Conservation (phyloP, 2,888 invertebrate species). For the Epirrhoe alternata region DNA sequence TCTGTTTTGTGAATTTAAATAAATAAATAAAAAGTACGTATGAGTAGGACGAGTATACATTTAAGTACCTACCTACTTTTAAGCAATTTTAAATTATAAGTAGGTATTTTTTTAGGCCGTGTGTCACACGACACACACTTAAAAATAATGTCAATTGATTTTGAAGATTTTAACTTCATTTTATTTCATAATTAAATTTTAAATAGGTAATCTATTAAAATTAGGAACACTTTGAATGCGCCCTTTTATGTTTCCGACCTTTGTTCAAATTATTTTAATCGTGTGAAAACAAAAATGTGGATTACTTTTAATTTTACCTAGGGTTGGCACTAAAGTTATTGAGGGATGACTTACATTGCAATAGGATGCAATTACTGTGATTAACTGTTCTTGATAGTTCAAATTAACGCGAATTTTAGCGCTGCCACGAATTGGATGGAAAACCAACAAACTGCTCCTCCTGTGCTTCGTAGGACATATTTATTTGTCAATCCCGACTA, state of each 20-base stretch:
- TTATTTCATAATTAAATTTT: conserved; percentile 23
- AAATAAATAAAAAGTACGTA: no score
- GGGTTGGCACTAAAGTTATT: conserved; percentile 5
- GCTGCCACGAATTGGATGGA: no score
- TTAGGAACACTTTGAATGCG: conserved; percentile 36
- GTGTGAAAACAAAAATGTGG: conserved; percentile 17
- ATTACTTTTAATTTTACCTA: conserved; percentile 18
- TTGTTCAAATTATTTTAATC: conserved; percentile 37
- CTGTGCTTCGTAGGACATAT: no score
- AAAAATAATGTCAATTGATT: conserved; percentile 27
- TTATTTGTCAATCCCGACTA: no score
- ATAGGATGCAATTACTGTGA: no score
- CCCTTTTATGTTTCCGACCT: conserved; percentile 43
- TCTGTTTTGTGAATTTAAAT: no score
- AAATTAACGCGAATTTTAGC: no score
- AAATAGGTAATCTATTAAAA: conserved; percentile 37
- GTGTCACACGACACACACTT: conserved; percentile 4
- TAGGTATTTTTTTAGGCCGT: conserved; percentile 2
- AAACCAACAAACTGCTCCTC: no score
- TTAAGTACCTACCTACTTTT: no score
- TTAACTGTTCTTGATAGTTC: no score
- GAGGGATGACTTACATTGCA: not conserved
- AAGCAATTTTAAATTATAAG: no score
- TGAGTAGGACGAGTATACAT: no score
- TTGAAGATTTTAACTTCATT: conserved; percentile 19